phyloP scores from a whole-genome alignment of 2,888 invertebrate genomes.

The Spodoptera littoralis region DNA sequence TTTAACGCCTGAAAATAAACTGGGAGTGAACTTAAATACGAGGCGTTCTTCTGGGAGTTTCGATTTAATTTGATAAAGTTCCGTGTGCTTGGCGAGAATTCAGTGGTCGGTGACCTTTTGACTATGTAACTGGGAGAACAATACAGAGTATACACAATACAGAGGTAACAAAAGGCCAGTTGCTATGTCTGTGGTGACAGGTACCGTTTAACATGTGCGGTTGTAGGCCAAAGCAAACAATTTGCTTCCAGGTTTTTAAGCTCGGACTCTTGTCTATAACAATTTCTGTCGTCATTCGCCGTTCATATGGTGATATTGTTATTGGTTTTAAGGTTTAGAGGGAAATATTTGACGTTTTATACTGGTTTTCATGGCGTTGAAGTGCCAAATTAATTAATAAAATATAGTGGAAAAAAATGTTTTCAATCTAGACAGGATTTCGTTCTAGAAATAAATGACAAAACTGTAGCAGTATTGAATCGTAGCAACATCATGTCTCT shows the following conservation, averaged over 20 bases:
- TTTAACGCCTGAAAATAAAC: slow-evolving; percentile 38
- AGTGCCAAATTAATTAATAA: too few species aligned
- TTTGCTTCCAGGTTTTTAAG: slow-evolving; percentile 4
- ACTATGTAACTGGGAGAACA: slow-evolving; percentile 26
- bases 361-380: too few species aligned
- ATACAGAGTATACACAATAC: slow-evolving; percentile 10
- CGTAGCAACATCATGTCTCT: too few species aligned
- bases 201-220: neutral
- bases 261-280: neutral
- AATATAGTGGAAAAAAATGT: too few species aligned
- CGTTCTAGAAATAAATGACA: too few species aligned
- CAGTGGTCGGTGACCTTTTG: slow-evolving; percentile 42
- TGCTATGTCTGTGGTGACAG: neutral
- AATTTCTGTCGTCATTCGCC: slow-evolving; percentile 4
- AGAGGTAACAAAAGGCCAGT: slow-evolving; percentile 32
- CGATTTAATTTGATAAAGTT: slow-evolving; percentile 41
- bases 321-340: too few species aligned
- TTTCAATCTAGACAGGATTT: too few species aligned
- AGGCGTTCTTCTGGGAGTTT: slow-evolving; percentile 36
- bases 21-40: slow-evolving; percentile 22
- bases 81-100: slow-evolving; percentile 24
- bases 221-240: slow-evolving; percentile 8
- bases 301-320: neutral
- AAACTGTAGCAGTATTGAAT: too few species aligned
- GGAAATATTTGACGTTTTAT: too few species aligned